These are phyloP conservation scores for Thaumetopoea pityocampa DNA, from an alignment of 1,140 invertebrate species.

Conservation along the genomic window DNA sequence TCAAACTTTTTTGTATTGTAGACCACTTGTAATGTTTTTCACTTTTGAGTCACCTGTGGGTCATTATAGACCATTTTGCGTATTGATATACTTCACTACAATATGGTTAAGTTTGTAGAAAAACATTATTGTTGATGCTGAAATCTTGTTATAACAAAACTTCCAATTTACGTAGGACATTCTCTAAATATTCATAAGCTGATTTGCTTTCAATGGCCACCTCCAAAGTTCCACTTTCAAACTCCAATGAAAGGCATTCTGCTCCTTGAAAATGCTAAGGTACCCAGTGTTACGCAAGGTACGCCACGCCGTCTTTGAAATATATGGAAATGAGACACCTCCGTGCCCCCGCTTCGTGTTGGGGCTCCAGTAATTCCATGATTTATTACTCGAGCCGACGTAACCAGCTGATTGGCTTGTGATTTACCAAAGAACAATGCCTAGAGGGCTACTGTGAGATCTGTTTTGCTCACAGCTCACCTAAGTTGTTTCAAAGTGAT, in stretches of 20 bases:
- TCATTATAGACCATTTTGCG: no score
- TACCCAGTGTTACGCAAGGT: slow-evolving; percentile 16
- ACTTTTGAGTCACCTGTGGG: no score
- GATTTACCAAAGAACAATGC: slow-evolving; percentile 17
- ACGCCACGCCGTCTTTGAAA: slow-evolving; percentile 36
- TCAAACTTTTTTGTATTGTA: no score
- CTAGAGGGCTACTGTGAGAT: slow-evolving; percentile 4
- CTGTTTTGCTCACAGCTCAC: not conserved
- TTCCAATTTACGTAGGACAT: not conserved
- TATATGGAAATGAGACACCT: slow-evolving; percentile 45
- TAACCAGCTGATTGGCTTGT: slow-evolving; percentile 7
- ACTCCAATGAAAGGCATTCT: slow-evolving; percentile 3
- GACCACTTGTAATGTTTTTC: no score
- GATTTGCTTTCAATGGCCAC: slow-evolving; percentile 1
- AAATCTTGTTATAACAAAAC: no score
- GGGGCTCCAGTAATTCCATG: slow-evolving; percentile 28
- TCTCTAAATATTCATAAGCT: not conserved
- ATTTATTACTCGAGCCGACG: slow-evolving; percentile 32
- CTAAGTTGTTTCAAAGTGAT: slow-evolving; percentile 10
- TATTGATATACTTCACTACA: no score
- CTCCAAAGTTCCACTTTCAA: not conserved
- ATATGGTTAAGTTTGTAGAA: no score
- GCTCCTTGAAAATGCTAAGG: slow-evolving; percentile 3
- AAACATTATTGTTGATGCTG: no score
- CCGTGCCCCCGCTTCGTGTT: slow-evolving; percentile 6